Evolutionary conservation across 1,140 invertebrate genomes (phyloP).

Genomic region (Zophobas morio): DNA sequence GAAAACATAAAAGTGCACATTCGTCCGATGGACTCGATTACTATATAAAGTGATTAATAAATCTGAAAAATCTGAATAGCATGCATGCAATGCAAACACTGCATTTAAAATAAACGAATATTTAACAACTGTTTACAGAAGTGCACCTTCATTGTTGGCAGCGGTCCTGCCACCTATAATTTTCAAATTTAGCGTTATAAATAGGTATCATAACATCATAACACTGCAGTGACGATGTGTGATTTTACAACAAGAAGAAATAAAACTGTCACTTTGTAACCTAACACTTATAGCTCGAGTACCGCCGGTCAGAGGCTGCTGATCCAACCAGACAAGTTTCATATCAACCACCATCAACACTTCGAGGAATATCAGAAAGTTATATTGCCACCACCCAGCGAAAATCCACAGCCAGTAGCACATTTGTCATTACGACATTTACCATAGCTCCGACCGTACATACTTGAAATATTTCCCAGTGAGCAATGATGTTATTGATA

Average conservation of each 20-base stretch:
- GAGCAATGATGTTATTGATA: slow-evolving; percentile 34
- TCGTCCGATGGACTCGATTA: too few species aligned
- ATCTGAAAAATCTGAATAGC: too few species aligned
- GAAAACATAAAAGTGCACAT: too few species aligned
- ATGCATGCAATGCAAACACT: too few species aligned
- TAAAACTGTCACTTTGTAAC: background rate
- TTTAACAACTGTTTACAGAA: too few species aligned
- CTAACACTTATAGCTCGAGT: background rate
- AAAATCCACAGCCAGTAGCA: background rate
- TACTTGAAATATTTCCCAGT: slow-evolving; percentile 28
- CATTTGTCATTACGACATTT: slow-evolving; percentile 5
- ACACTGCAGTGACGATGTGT: background rate
- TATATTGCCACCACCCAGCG: background rate
- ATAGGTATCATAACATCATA: too few species aligned
- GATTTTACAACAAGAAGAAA: background rate
- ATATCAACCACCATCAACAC: background rate
- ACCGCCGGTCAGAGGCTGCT: background rate
- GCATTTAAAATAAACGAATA: too few species aligned
- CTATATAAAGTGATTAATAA: too few species aligned
- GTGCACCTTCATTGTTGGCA: too few species aligned
- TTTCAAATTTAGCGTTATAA: too few species aligned
- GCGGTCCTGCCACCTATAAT: too few species aligned
- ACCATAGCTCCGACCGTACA: slow-evolving; percentile 7
- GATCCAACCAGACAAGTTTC: background rate
- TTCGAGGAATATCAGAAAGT: background rate